These are phyloP conservation scores for Drosophila vallismaia DNA, from an alignment of 2,888 invertebrate genomes.

Conservation along the genomic window DNA sequence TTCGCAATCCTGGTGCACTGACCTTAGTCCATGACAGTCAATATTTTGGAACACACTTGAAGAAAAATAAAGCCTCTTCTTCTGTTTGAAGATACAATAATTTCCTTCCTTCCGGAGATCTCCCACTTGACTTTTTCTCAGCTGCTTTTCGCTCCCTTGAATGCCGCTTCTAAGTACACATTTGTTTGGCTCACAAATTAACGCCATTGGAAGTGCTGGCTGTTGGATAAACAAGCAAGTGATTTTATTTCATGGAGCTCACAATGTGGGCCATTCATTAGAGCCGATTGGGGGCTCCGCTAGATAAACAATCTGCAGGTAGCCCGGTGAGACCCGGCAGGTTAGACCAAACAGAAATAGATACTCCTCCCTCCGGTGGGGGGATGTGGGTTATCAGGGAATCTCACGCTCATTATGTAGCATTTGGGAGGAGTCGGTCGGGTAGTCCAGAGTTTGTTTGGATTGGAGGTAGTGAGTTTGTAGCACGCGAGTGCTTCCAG, in stretches of 20 bases:
- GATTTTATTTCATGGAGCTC: slow-evolving; percentile 39
- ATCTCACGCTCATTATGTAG: slow-evolving; percentile 42
- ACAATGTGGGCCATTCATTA: slow-evolving; percentile 74
- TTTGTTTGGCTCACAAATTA: slow-evolving; percentile 62
- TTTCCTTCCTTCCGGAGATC: no score
- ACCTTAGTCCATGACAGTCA: slow-evolving; percentile 49
- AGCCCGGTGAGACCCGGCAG: slow-evolving; percentile 5
- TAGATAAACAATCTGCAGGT: slow-evolving; percentile 37
- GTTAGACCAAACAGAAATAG: slow-evolving; percentile 20
- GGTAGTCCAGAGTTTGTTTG: slow-evolving; percentile 29
- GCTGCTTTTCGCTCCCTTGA: slow-evolving; percentile 8
- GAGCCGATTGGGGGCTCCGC: slow-evolving; percentile 40
- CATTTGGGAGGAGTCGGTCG: slow-evolving; percentile 6
- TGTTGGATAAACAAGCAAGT: slow-evolving; percentile 42
- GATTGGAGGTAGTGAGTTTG: slow-evolving; percentile 13
- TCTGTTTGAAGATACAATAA: no score
- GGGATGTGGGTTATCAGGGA: slow-evolving; percentile 44
- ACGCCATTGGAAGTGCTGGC: slow-evolving; percentile 47
- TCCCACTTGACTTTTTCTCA: slow-evolving; percentile 11
- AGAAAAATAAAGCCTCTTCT: no score
- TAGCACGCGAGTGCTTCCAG: slow-evolving; percentile 33
- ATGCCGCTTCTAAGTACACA: slow-evolving; percentile 24
- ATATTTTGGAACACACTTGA: slow-evolving; percentile 27
- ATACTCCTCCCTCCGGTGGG: slow-evolving; percentile 7
- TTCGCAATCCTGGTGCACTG: slow-evolving; percentile 46